phyloP scores from a whole-genome alignment of 2,113 vertebrate species.

The Nothobranchius kuhntae region DNA sequence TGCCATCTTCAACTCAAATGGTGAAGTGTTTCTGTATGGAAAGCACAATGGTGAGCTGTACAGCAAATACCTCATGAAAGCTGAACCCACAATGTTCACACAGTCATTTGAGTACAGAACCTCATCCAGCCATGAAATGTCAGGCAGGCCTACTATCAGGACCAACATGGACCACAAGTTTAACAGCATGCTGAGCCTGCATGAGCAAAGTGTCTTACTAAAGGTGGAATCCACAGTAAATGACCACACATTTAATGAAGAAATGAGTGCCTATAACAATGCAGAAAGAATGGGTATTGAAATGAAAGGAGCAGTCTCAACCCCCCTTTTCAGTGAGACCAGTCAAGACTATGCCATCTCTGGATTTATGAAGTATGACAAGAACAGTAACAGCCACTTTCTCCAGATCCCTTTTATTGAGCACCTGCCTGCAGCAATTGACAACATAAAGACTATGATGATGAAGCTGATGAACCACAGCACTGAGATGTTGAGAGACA shows the following conservation, averaged over 20 bases:
- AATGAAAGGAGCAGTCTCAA: constrained; percentile 77
- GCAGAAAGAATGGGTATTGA: constrained; percentile 82
- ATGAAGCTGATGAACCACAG: constrained; percentile 70
- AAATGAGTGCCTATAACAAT: constrained; percentile 83
- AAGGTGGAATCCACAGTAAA: constrained; percentile 84
- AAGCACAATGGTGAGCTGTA: constrained; percentile 85
- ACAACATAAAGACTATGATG: constrained; percentile 74
- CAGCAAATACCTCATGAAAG: constrained; percentile 88
- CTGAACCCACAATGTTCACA: constrained; percentile 83
- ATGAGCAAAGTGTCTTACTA: constrained; percentile 83
- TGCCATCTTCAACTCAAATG: constrained; percentile 81
- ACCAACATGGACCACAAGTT: constrained; percentile 82
- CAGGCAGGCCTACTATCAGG: constrained; percentile 58
- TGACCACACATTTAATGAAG: constrained; percentile 82
- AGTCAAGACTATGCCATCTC: constrained; percentile 83
- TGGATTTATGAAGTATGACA: constrained; percentile 89
- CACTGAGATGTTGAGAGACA: constrained; percentile 79
- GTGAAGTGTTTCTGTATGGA: constrained; percentile 78
- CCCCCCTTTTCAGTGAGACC: constrained; percentile 69
- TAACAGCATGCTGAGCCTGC: constrained; percentile 79
- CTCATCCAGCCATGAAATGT: constrained; percentile 78
- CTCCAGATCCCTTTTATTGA: constrained; percentile 86
- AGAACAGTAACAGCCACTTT: constrained; percentile 85
- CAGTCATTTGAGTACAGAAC: constrained; percentile 87
- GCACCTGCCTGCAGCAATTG: constrained; percentile 81